Conservation (phyloP, 2,888 invertebrate species). For the Oxytorus armatus region DNA sequence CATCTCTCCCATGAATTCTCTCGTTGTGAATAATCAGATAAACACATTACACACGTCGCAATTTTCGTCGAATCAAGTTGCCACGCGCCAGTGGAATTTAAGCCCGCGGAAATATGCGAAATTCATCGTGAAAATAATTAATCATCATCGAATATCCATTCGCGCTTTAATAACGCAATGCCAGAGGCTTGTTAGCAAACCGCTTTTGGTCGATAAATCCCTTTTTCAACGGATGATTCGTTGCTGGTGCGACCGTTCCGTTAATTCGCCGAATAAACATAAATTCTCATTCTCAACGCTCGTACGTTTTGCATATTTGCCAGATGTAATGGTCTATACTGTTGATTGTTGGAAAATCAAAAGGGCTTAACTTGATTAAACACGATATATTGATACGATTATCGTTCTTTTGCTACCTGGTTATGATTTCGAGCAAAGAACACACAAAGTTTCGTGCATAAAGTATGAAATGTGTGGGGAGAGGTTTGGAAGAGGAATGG, state of each 20-base stretch:
- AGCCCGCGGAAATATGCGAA: background rate
- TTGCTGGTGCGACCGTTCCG: background rate
- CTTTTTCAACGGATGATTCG: background rate
- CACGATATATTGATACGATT: no score
- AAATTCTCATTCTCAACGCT: slow-evolving; percentile 38
- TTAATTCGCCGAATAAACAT: slow-evolving; percentile 32
- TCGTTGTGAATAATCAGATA: no score
- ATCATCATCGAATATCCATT: slow-evolving; percentile 1
- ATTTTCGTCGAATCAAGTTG: background rate
- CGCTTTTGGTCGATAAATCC: background rate
- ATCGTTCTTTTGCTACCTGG: no score
- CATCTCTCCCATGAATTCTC: no score
- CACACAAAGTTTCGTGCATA: no score
- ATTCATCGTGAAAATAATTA: slow-evolving; percentile 9
- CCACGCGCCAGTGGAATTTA: background rate
- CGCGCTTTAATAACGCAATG: background rate
- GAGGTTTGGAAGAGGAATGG: background rate
- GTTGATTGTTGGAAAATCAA: background rate
- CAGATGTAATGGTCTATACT: background rate
- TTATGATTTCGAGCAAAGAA: no score
- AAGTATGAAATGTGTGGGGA: no score
- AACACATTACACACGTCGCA: background rate
- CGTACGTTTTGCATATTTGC: slow-evolving; percentile 46
- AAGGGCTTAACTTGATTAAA: background rate
- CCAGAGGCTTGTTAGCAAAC: background rate